Evolutionary conservation across 2,888 invertebrate genomes (phyloP).

Genomic region (Sisyra nigra): DNA sequence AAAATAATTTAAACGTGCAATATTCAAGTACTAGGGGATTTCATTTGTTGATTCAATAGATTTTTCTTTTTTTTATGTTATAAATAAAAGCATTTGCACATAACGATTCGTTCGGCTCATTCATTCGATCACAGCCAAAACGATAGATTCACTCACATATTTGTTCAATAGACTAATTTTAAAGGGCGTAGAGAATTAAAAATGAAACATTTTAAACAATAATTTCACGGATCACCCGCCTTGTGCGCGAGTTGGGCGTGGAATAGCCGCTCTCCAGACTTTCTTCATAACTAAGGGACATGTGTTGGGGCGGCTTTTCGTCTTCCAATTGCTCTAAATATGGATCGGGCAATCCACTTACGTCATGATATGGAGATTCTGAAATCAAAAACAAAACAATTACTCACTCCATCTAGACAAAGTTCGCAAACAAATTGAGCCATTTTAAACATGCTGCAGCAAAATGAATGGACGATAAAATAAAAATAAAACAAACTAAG

Average conservation of each 20-base stretch:
- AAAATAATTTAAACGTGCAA: too few relatives aligned
- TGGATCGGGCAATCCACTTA: conserved; percentile 79
- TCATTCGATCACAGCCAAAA: neutral
- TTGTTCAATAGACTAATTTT: neutral
- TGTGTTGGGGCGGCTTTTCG: conserved; percentile 71
- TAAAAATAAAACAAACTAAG: too few relatives aligned
- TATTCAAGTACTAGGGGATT: too few relatives aligned
- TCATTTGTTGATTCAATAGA: too few relatives aligned
- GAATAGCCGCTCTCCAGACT: conserved; percentile 88
- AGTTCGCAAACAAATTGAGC: too few relatives aligned
- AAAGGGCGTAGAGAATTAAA: neutral
- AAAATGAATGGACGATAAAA: too few relatives aligned
- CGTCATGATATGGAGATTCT: conserved; percentile 91
- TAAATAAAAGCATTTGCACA: neutral
- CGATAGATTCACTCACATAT: neutral
- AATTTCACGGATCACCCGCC: conserved; percentile 86
- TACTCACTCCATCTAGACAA: too few relatives aligned
- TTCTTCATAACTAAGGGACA: conserved; percentile 83
- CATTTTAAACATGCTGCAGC: too few relatives aligned
- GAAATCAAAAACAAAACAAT: conserved; percentile 18
- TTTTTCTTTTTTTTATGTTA: neutral
- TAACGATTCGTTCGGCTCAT: neutral
- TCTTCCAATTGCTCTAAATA: conserved; percentile 70
- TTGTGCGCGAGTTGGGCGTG: conserved; percentile 82
- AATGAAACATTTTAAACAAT: conserved; percentile 47